Base-by-base conservation (phyloP, 2,888 invertebrate genomes). In the Heptascelio sp. region DNA sequence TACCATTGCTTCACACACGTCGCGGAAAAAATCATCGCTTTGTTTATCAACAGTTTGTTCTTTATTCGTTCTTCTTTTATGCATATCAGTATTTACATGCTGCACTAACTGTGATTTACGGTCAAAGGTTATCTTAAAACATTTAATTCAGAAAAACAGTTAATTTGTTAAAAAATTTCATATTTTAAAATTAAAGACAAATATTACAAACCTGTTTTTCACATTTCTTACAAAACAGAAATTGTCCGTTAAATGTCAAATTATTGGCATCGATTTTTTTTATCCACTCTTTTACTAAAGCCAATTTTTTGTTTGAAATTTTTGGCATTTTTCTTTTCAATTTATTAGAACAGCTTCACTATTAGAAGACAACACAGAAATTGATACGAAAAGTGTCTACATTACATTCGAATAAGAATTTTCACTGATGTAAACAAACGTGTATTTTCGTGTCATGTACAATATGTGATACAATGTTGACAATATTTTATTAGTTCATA, bases 171-270 rank as follows among this genome's bases (percentile, higher is more conserved):
- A 21, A 37, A 60, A 60, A 30, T 30, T 4, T 9, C 21, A 40
- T 21, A 40, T 37, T 60, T 60, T 37, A 21, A 6, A 53, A 53
- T 25, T 49, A 60, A 37, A 37, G 11, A n/a, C 37, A 37, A 37
- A 37, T 43, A 25, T 62, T 62, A 25, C 23, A 23, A 40, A 62
- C 62, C 43, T 62, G 62, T 62, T 62, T 62, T 43, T 62, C 65
- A 65, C 65, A 67, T 37, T 67, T 67, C 19, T 53, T 67, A 37
- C 67, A 67, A 51, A 37, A 67, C 37, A 67, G 11, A 67, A 53
- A 67, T 37, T 67, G 53, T 51, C 37, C 34, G 15, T 67, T 23
- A 53, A 37, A 68, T 40, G 37, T 23, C 17, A 55, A 68, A 40
- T 68, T 30, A 55, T 40, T 40, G 8, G 25, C 40, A 55, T 68